Base-by-base conservation (phyloP, 1,140 invertebrate species). In the Bradynema listronoti region DNA sequence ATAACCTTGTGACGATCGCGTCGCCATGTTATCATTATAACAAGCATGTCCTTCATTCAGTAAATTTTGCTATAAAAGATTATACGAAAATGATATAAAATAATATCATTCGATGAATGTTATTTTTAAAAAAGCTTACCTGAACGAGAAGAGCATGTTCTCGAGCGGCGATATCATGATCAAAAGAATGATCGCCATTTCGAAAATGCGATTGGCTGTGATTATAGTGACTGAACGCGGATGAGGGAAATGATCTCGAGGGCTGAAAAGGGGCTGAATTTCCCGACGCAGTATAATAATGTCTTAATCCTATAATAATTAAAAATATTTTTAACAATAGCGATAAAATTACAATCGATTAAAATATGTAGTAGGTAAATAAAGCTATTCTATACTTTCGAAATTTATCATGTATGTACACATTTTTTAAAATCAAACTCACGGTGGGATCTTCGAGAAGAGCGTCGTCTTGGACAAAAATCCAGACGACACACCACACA, bases 401-500 rank as follows among this genome's bases (percentile, higher is more conserved):
- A n/a, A n/a, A n/a, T n/a, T n/a, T n/a, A n/a, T n/a, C n/a, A n/a
- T n/a, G n/a, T n/a, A n/a, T n/a, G n/a, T n/a, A n/a, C n/a, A n/a
- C n/a, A n/a, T 19, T 25, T 16, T 57, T 59, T 19, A 22, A n/a
- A 65, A 47, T 16, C 14, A 32, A 16, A 11, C 32, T 25, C 4
- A 22, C 14, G 19, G 42, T 56, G 30, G 24, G 25, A 6, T 47
- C 30, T 27, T 24, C 34, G 34, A 6, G 45, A 42, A 9, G 67
- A 36, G 14, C 64, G 46, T 30, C 68, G 52, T 14, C 54, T 41
- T 29, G 69, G 61, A 42, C 71, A 71, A 14, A 71, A 59, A 56
- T 71, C 69, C 14, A 75, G 39, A n/a, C 69, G 66, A 49, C 69
- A 71, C 58, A 71, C 49, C 6, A 71, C 65, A 53, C 69, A 71